phyloP scores from a whole-genome alignment of 64 coral and sea anemone genomes.

The Stichodactyla helianthus region DNA sequence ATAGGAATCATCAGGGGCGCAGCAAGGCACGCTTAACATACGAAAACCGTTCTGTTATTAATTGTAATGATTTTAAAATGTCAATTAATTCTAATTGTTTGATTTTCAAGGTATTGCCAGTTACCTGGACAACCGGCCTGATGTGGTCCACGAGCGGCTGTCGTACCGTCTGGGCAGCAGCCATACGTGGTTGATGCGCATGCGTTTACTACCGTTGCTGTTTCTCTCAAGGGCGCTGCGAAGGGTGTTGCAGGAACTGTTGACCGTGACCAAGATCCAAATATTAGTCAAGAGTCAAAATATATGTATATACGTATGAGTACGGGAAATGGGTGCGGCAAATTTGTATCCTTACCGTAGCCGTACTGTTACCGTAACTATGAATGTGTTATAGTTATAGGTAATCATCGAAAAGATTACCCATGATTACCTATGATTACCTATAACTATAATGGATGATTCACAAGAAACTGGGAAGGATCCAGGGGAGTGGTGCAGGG shows the following conservation, averaged over 20 bases:
- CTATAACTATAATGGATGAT: too few species aligned
- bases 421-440: too few species aligned
- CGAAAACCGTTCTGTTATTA: too few species aligned
- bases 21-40: too few species aligned
- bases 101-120: background rate
- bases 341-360: background rate
- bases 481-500: too few species aligned
- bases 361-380: too few species aligned
- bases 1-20: too few species aligned
- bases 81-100: background rate
- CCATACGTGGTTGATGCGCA: conserved; percentile 90
- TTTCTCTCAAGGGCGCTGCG: conserved; percentile 31
- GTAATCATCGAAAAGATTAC: too few species aligned
- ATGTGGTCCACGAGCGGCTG: conserved; percentile 71
- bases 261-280: background rate
- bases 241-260: background rate
- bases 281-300: background rate
- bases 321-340: background rate
- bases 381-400: too few species aligned
- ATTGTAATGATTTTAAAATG: too few species aligned
- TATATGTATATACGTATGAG: background rate
- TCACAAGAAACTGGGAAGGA: too few species aligned
- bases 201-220: conserved; percentile 34
- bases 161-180: conserved; percentile 91
- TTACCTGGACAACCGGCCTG: conserved; percentile 93